Percentiles rank a stretch among this genome's conserved stretches.
Evolutionary conservation across 2,113 vertebrate genomes (phyloP).

Genomic region (Crotalus horridus): DNA sequence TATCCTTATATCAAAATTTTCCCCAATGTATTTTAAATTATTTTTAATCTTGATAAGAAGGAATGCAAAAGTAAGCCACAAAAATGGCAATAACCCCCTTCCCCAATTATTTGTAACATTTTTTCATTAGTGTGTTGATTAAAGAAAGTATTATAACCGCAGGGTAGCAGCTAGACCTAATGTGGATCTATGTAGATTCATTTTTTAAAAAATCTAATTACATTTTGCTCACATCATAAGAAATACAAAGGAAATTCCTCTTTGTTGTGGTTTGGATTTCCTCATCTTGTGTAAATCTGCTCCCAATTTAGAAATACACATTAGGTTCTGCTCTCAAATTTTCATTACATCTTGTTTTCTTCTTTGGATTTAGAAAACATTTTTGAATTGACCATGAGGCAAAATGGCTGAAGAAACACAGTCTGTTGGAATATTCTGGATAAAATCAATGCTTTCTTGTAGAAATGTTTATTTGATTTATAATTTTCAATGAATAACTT

Average conservation of each 20-base stretch:
- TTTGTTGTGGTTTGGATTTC: constrained; percentile 51
- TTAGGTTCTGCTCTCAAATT: constrained; percentile 47
- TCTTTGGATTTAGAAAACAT: constrained; percentile 25
- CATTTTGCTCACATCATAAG: constrained; percentile 48
- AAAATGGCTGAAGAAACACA: not conserved
- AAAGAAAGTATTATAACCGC: constrained; percentile 42
- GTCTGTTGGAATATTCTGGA: not conserved
- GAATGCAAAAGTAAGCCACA: constrained; percentile 50
- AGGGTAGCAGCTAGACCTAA: constrained; percentile 32
- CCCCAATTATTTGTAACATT: constrained; percentile 30
- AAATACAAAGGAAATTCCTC: constrained; percentile 45
- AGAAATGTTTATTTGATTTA: not conserved
- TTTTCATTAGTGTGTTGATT: constrained; percentile 44
- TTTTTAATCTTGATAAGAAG: constrained; percentile 32
- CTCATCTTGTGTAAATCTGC: constrained; percentile 48
- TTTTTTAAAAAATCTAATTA: constrained; percentile 31
- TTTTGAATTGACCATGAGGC: not conserved
- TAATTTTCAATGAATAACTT: not conserved
- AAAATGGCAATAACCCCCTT: constrained; percentile 25
- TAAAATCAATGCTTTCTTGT: constrained; percentile 19
- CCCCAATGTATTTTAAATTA: constrained; percentile 42
- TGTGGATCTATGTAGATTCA: constrained; percentile 27
- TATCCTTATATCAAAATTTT: constrained; percentile 34
- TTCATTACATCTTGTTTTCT: constrained; percentile 33
- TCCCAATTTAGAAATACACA: constrained; percentile 46